A percentile compares a stretch with the other conserved stretches of the same genome.
phyloP scores from a whole-genome alignment of 2,888 invertebrate species.

The Eristalis pertinax region DNA sequence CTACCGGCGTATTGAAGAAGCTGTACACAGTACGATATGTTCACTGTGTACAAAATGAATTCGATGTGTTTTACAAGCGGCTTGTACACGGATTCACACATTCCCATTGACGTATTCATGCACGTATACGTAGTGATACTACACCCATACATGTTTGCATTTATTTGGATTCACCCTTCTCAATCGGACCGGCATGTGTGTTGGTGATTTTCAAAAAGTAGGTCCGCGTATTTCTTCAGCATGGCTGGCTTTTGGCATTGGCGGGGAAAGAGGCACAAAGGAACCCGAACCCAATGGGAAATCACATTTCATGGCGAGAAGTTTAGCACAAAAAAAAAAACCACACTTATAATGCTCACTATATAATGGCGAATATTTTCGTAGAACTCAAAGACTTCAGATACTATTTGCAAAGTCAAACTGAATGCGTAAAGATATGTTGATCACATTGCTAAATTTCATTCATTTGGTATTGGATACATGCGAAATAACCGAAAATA shows the following conservation, averaged over 20 bases:
- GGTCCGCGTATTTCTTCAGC: constrained; percentile 64
- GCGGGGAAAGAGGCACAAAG: constrained; percentile 42
- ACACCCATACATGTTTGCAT: background rate
- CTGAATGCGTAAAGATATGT: too few species aligned
- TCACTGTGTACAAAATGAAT: constrained; percentile 43
- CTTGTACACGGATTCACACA: constrained; percentile 22
- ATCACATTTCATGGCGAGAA: constrained; percentile 56
- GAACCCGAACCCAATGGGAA: constrained; percentile 59
- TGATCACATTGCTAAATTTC: too few species aligned
- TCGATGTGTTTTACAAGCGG: constrained; percentile 18
- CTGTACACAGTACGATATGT: background rate
- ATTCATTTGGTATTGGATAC: background rate
- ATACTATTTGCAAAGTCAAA: background rate
- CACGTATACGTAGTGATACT: background rate
- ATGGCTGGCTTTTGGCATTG: constrained; percentile 62
- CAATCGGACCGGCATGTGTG: constrained; percentile 32
- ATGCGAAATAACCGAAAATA: background rate
- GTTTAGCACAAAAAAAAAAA: constrained; percentile 34
- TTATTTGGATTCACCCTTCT: constrained; percentile 53
- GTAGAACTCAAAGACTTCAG: background rate
- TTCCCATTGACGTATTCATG: background rate
- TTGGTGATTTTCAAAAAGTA: constrained; percentile 68
- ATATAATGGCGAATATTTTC: background rate
- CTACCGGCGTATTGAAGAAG: constrained; percentile 5
- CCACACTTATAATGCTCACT: background rate